Evolutionary conservation across 2,888 invertebrate species (phyloP), one percentile per base, ranked within the genome.

Genomic region (Fissipunctia ypsillon): DNA sequence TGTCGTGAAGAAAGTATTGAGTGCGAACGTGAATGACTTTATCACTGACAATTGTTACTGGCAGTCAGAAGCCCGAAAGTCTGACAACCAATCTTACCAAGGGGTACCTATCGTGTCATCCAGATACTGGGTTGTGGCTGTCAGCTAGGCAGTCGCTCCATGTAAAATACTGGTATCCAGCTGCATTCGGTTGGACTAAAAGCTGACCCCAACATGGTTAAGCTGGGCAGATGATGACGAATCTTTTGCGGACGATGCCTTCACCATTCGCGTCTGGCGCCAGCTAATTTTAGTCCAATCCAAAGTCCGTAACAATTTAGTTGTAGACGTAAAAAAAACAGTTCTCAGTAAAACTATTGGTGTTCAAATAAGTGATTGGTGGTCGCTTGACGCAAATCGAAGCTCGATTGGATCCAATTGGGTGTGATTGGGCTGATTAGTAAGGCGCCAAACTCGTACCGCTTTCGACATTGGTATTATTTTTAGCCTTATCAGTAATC

Each of bases 351-450:
- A 79, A 84, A 86, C 83, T 79, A 81, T 80, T 79, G 72, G 56
- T 76, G 75, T 78, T 75, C 70, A 74, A 76, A 73, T 69, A 81
- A 80, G 78, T 80, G 82, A 88, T 88, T 88, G 83, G 78, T 79
- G 76, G 75, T 77, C 77, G 84, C 77, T 88, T 87, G 86, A 78
- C 78, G 84, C 77, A 88, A 90, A 90, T 90, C 88, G 88, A 89
- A 88, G 87, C 81, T 84, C 88, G 88, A 91, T 91, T 91, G 91
- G 71, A 60, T 63, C 73, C 90, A 91, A 91, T 91, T 91, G 88
- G 78, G 50, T 35, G 60, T 85, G 86, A 89, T 89, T 88, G 85
- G 61, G 71, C 45, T 80, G 73, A 87, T 85, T 88, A 81, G 75
- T 48, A 25, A 76, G 87, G 87, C 88, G 88, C 85, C 87, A 87